These are phyloP conservation scores for Chelon labrosus DNA, from an alignment of 2,797 vertebrate genomes.

Conservation along the genomic window DNA sequence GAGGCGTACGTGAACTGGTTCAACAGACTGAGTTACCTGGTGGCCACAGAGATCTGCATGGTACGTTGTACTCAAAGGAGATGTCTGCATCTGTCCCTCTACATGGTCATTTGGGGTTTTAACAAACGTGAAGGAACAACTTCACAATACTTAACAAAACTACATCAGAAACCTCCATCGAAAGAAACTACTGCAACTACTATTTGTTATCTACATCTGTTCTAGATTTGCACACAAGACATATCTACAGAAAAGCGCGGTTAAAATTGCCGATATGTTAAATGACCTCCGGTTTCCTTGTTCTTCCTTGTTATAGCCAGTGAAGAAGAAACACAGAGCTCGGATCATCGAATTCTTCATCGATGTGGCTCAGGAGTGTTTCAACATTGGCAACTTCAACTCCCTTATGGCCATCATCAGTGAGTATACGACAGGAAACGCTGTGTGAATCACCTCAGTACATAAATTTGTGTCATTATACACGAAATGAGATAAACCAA, in stretches of 20 bases:
- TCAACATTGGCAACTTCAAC: conserved; percentile 98
- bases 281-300: not conserved
- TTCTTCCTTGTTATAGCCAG: conserved; percentile 82
- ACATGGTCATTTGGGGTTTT: no score
- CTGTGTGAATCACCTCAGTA: not conserved
- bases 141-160: not conserved
- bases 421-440: conserved; percentile 79
- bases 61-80: conserved; percentile 72
- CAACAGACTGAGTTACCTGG: conserved; percentile 93
- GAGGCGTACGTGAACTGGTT: conserved; percentile 96
- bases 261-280: not conserved
- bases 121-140: not conserved
- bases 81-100: not conserved
- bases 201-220: no score
- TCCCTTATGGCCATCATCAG: conserved; percentile 97
- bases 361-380: conserved; percentile 94
- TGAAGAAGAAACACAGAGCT: conserved; percentile 95
- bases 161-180: no score
- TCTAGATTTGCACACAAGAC: no score
- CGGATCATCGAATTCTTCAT: conserved; percentile 97
- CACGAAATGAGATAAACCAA: not conserved
- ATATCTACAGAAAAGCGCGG: no score
- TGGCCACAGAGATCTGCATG: conserved; percentile 96
- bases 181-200: no score
- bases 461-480: not conserved